Base-by-base conservation (phyloP, 2,113 vertebrate species). In the Notothenia rossii region DNA sequence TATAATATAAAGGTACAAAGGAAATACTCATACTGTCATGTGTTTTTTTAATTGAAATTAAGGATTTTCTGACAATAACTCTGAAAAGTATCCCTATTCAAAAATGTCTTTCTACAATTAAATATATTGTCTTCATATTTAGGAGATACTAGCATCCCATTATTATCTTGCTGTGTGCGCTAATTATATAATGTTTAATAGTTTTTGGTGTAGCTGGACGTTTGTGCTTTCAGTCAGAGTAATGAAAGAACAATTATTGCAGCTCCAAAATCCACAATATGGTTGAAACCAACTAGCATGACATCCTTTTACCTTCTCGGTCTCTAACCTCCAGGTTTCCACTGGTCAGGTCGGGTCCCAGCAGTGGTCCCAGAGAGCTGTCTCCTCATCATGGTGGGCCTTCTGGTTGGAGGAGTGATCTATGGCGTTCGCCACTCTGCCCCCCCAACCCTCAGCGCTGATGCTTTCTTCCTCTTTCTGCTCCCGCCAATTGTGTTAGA, bases 381-480 rank as follows among this genome's bases (percentile, higher is more conserved):
- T 8, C 82, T 97, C 29, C 73, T 97, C 87, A 95, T 97, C 73
- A 96, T 96, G 82, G 93, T 97, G 61, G 96, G 95, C 5, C 94
- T 97, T 33, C 93, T 96, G 72, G 95, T 96, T 86, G 95, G 95
- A 43, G 95, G 95, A 43, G 94, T 96, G 75, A 96, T 96, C 83
- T 96, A 95, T 0, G 93, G 93, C 0, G 89, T 96, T 3, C 95
- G 96, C 0, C 92, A 96, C 29, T 95, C 94, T 5, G 95, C 95
- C 0, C 93, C 95, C 0, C 95, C 95, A 0, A 94, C 95, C 55
- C 96, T 96, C 91, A 95, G 94, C 59, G 95, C 94, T 0, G 93
- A 96, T 14, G 92, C 95, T 81, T 97, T 97, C 69, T 97, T 97
- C 92, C 94, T 97, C 46, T 97, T 96, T 81, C 93, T 97, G 53